Evolutionary conservation across 2,113 vertebrate genomes (phyloP).

Genomic region (Candoia aspera): DNA sequence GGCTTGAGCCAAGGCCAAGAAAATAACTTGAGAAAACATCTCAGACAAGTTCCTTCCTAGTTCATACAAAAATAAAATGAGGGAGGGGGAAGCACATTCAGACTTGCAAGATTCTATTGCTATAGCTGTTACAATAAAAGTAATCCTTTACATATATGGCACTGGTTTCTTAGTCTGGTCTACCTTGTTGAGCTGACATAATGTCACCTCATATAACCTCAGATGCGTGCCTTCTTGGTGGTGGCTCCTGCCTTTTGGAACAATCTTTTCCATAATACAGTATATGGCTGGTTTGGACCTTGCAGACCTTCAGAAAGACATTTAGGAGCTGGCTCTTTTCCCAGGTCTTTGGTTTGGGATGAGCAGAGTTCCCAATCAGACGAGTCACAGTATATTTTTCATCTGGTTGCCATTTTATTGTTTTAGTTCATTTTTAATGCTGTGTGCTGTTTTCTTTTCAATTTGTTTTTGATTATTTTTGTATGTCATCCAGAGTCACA

Average conservation of each 20-base stretch:
- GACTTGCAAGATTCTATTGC: not conserved
- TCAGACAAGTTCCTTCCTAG: too few relatives aligned
- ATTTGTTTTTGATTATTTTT: not conserved
- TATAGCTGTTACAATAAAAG: not conserved
- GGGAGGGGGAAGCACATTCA: too few relatives aligned
- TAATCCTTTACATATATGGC: not conserved
- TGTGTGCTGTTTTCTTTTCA: not conserved
- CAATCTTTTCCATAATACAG: too few relatives aligned
- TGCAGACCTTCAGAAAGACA: too few relatives aligned
- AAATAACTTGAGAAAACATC: too few relatives aligned
- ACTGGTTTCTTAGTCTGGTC: not conserved
- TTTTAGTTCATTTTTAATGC: not conserved
- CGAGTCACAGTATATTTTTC: not conserved
- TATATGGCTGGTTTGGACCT: too few relatives aligned
- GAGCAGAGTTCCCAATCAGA: not conserved
- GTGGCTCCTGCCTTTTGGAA: not conserved
- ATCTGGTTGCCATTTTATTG: not conserved
- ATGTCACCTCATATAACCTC: not conserved
- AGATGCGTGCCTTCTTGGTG: not conserved
- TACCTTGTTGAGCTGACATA: not conserved
- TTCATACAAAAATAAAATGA: too few relatives aligned
- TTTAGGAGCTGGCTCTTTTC: too few relatives aligned
- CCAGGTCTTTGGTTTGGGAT: not conserved
- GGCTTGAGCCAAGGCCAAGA: too few relatives aligned
- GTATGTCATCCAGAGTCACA: not conserved